phyloP scores from a whole-genome alignment of 2,888 invertebrate species.

The Netelia virgata region DNA sequence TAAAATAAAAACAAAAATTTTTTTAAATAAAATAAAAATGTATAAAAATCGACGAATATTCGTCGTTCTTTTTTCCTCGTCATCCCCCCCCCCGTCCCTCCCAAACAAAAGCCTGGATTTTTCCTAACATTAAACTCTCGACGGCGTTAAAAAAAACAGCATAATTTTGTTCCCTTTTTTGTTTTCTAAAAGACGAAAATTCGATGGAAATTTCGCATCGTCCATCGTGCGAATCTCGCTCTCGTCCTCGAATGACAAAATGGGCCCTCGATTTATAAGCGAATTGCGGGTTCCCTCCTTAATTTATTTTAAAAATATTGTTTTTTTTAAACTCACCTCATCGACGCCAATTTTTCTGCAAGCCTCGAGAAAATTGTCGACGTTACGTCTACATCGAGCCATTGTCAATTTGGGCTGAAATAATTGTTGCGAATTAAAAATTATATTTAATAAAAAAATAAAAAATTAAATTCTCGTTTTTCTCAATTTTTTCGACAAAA shows the following conservation, averaged over 20 bases:
- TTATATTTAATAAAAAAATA: slow-evolving; percentile 15
- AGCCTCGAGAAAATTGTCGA: slow-evolving; percentile 97
- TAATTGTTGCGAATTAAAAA: no score
- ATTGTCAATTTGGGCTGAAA: slow-evolving; percentile 97
- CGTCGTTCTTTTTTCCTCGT: background rate
- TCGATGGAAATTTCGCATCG: slow-evolving; percentile 26
- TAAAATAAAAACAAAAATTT: background rate
- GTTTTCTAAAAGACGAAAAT: background rate
- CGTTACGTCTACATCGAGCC: slow-evolving; percentile 97
- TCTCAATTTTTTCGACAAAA: slow-evolving; percentile 5
- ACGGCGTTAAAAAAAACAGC: background rate
- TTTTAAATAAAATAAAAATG: no score
- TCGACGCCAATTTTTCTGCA: slow-evolving; percentile 97
- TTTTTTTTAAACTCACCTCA: slow-evolving; percentile 89
- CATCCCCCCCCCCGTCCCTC: no score
- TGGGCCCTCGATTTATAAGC: slow-evolving; percentile 62
- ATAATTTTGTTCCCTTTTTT: background rate
- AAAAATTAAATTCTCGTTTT: no score
- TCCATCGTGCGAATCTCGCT: slow-evolving; percentile 1
- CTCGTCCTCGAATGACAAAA: slow-evolving; percentile 43
- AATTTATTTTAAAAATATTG: slow-evolving; percentile 60
- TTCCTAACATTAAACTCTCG: background rate
- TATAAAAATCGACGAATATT: background rate
- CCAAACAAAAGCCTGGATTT: no score
- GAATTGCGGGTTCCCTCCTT: slow-evolving; percentile 56